Percentiles rank a stretch among this genome's conserved stretches.
These are phyloP conservation scores for Chrysemys picta DNA, from an alignment of 2,113 vertebrate genomes.

Conservation along the genomic window DNA sequence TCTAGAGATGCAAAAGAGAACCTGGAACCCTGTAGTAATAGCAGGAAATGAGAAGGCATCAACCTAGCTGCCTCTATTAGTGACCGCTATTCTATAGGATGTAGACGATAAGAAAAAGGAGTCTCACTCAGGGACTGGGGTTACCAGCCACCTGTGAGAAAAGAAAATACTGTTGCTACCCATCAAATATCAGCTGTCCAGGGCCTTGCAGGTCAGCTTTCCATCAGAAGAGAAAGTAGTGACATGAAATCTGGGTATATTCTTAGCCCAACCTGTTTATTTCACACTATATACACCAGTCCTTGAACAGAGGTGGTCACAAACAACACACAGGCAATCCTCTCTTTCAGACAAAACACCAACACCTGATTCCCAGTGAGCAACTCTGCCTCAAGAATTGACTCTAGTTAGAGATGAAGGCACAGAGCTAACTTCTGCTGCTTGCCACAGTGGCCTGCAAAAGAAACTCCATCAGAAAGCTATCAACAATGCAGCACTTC, in stretches of 20 bases:
- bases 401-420: neutral
- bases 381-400: fast-evolving
- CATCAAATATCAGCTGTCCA: too few species aligned
- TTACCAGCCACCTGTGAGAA: too few species aligned
- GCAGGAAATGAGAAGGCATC: neutral
- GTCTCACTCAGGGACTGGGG: neutral
- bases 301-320: neutral
- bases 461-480: neutral
- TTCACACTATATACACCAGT: too few species aligned
- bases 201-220: too few species aligned
- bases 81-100: too few species aligned
- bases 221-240: too few species aligned
- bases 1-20: neutral
- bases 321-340: neutral
- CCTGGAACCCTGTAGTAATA: neutral
- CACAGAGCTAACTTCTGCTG: fast-evolving
- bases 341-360: fast-evolving
- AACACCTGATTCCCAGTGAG: neutral
- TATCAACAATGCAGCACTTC: fast-evolving
- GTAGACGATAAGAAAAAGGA: neutral
- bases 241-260: too few species aligned
- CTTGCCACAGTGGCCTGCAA: neutral
- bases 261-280: too few species aligned
- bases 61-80: neutral
- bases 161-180: too few species aligned